A percentile compares a stretch with the other conserved stretches of the same genome.
phyloP scores from a whole-genome alignment of 2,113 vertebrate genomes.

The Misgurnus mizolepis region DNA sequence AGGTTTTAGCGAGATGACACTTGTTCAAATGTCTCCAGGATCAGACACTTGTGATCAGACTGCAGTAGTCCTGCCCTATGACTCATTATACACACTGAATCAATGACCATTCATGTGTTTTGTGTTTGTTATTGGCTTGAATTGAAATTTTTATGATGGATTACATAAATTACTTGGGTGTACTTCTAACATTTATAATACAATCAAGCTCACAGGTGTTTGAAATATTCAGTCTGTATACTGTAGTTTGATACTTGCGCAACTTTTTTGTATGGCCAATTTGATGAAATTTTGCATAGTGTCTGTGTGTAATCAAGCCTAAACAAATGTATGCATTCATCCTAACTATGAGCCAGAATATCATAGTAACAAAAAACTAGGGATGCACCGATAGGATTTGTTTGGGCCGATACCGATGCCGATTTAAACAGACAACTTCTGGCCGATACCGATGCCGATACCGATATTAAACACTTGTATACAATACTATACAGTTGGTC shows the following conservation, averaged over 20 bases:
- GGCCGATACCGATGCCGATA: no score
- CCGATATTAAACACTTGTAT: no score
- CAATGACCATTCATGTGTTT: not conserved
- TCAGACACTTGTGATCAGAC: slow-evolving; percentile 7
- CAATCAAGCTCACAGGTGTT: not conserved
- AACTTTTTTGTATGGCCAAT: not conserved
- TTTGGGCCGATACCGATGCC: no score
- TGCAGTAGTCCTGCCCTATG: not conserved
- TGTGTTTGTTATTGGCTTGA: not conserved
- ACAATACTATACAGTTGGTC: no score
- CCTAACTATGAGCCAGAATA: slow-evolving; percentile 39
- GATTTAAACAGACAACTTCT: no score
- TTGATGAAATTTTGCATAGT: slow-evolving; percentile 25
- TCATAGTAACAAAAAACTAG: not conserved
- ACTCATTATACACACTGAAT: not conserved
- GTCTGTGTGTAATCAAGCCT: slow-evolving; percentile 47
- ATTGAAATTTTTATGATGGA: not conserved
- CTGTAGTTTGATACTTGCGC: not conserved
- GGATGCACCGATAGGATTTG: no score
- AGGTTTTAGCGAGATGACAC: slow-evolving; percentile 33
- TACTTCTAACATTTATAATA: not conserved
- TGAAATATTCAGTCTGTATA: not conserved
- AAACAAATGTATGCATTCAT: slow-evolving; percentile 44
- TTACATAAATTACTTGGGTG: not conserved
- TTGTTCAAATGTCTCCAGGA: slow-evolving; percentile 44